A percentile compares a stretch with the other conserved stretches of the same genome.
These are phyloP conservation scores for Microctonus brassicae DNA, from an alignment of 2,888 invertebrate genomes.

Conservation along the genomic window DNA sequence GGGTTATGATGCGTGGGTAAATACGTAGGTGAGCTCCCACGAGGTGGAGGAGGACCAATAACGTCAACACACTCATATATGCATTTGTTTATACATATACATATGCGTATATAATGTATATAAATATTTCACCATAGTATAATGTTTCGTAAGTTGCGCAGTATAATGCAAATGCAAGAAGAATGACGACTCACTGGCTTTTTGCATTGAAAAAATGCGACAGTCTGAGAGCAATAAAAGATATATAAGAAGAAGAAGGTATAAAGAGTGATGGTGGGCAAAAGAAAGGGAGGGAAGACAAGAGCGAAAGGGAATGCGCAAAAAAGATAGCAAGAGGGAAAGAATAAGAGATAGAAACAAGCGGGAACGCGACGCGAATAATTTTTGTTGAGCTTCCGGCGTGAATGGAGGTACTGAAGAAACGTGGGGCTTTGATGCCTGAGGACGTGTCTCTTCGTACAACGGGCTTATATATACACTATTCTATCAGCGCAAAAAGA, in stretches of 20 bases:
- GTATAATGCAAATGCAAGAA: constrained; percentile 27
- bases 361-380: constrained; percentile 44
- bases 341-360: constrained; percentile 16
- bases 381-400: constrained; percentile 42
- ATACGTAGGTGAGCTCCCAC: constrained; percentile 43
- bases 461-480: background rate
- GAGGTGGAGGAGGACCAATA: constrained; percentile 30
- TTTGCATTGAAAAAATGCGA: background rate
- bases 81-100: constrained; percentile 13
- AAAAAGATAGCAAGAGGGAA: too few species aligned
- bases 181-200: constrained; percentile 2
- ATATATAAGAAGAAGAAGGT: constrained; percentile 26
- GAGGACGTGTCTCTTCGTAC: constrained; percentile 28
- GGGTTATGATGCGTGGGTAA: constrained; percentile 38
- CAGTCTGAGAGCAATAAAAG: constrained; percentile 25
- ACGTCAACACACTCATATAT: constrained; percentile 21
- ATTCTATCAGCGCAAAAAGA: background rate
- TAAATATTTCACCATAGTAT: background rate
- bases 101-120: constrained; percentile 14
- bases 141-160: background rate
- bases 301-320: too few species aligned
- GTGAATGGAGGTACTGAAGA: constrained; percentile 31
- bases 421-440: constrained; percentile 33
- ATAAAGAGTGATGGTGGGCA: too few species aligned
- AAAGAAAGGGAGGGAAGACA: too few species aligned